A percentile compares a stretch with the other conserved stretches of the same genome.
These are phyloP conservation scores for Eupithecia exiguata DNA, from an alignment of 2,888 invertebrate genomes.

Conservation along the genomic window DNA sequence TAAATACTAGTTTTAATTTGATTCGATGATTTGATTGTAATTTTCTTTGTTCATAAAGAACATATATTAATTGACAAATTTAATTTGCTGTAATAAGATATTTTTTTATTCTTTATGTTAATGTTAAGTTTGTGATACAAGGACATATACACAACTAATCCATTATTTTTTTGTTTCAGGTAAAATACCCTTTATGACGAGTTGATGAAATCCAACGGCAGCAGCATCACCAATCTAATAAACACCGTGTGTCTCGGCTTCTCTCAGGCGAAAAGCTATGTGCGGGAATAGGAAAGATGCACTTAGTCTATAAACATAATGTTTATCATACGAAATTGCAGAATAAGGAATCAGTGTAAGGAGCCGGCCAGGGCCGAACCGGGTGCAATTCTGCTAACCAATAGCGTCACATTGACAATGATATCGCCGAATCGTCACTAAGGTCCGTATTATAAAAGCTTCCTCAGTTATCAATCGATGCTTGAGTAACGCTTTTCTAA, in stretches of 20 bases:
- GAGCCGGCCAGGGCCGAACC: too few relatives aligned
- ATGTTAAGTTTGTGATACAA: background rate
- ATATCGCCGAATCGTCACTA: too few relatives aligned
- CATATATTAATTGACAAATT: too few relatives aligned
- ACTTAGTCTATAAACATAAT: background rate
- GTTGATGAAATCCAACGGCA: background rate
- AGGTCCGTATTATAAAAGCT: too few relatives aligned
- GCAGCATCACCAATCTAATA: background rate
- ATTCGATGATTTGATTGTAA: too few relatives aligned
- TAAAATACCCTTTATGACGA: conserved; percentile 22
- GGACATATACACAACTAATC: background rate
- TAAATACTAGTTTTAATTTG: too few relatives aligned
- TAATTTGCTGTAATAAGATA: too few relatives aligned
- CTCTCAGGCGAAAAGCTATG: background rate
- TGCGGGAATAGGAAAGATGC: background rate
- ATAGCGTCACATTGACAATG: too few relatives aligned
- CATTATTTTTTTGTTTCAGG: conserved; percentile 43
- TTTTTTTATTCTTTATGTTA: background rate
- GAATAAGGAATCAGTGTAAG: background rate
- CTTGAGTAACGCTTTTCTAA: too few relatives aligned
- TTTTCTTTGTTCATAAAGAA: too few relatives aligned
- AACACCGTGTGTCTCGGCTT: background rate
- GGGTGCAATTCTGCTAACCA: too few relatives aligned
- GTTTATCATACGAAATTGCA: background rate
- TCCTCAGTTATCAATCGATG: too few relatives aligned